A percentile compares a stretch with the other conserved stretches of the same genome.
phyloP scores from a whole-genome alignment of 1,140 invertebrate genomes.

The Drosophila bocqueti region DNA sequence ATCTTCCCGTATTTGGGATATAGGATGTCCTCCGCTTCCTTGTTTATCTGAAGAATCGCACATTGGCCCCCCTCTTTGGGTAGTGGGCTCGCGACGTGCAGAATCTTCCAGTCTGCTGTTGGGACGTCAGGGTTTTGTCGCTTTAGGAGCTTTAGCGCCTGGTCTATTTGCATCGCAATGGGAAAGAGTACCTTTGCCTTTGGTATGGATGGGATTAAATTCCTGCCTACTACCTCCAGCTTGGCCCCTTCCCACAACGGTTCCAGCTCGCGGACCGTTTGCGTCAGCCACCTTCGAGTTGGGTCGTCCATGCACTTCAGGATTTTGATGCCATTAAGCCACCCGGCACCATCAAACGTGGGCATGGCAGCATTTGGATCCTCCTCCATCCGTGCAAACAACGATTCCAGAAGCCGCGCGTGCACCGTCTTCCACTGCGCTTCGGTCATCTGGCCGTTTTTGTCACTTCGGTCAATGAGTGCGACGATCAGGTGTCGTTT shows the following conservation, averaged over 20 bases:
- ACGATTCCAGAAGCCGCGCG: neutral
- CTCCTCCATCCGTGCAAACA: neutral
- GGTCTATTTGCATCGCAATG: neutral
- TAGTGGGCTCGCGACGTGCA: neutral
- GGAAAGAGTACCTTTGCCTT: neutral
- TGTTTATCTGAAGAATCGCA: constrained; percentile 2
- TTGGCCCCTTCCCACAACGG: neutral
- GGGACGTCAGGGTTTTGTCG: neutral
- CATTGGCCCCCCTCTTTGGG: neutral
- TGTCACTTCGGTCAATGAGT: neutral
- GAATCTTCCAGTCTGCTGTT: constrained; percentile 6
- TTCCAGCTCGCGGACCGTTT: neutral
- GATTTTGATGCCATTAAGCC: constrained; percentile 3
- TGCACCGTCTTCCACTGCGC: neutral
- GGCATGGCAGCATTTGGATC: neutral
- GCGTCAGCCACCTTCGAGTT: neutral
- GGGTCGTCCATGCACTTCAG: neutral
- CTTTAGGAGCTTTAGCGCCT: neutral
- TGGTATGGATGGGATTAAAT: neutral
- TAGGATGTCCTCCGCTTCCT: neutral
- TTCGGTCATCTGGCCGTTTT: neutral
- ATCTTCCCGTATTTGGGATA: constrained; percentile 1
- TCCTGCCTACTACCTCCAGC: neutral
- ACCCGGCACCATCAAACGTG: constrained; percentile 2
- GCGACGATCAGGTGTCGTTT: constrained; percentile 2